Evolutionary conservation across 2,797 vertebrate species (phyloP).

Genomic region (Hoplostethus atlanticus): DNA sequence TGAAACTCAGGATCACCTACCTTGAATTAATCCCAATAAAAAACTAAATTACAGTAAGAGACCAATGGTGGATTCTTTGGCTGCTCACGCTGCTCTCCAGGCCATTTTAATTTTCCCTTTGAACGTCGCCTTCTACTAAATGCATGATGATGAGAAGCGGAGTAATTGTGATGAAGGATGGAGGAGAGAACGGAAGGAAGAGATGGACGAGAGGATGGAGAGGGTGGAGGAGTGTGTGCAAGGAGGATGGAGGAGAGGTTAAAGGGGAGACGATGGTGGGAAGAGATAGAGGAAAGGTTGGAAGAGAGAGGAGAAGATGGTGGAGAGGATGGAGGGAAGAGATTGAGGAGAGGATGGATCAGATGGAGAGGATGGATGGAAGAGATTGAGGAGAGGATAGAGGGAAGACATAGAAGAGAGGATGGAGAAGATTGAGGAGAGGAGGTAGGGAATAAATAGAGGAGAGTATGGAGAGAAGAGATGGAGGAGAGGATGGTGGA

Average conservation of each 20-base stretch:
- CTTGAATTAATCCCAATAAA: no score
- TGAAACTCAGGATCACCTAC: no score
- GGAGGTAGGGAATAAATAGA: background rate
- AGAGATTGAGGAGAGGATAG: background rate
- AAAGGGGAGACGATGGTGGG: background rate
- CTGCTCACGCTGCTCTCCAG: background rate
- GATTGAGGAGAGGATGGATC: background rate
- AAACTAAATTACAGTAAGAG: no score
- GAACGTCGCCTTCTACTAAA: background rate
- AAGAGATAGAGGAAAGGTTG: background rate
- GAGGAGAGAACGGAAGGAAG: background rate
- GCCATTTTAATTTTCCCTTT: constrained; percentile 1
- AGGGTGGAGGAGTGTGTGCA: no score
- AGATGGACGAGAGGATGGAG: no score
- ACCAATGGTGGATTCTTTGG: background rate
- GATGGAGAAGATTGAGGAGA: background rate
- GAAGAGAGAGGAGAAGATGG: background rate
- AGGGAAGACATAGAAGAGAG: background rate
- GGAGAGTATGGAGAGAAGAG: background rate
- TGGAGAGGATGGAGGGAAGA: background rate
- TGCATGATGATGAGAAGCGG: background rate
- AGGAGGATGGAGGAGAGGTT: background rate
- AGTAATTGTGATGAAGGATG: background rate
- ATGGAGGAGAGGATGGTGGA: no score
- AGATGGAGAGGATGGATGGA: background rate